Evolutionary conservation across 2,888 invertebrate species (phyloP).

Genomic region (Pterobdella sp.): DNA sequence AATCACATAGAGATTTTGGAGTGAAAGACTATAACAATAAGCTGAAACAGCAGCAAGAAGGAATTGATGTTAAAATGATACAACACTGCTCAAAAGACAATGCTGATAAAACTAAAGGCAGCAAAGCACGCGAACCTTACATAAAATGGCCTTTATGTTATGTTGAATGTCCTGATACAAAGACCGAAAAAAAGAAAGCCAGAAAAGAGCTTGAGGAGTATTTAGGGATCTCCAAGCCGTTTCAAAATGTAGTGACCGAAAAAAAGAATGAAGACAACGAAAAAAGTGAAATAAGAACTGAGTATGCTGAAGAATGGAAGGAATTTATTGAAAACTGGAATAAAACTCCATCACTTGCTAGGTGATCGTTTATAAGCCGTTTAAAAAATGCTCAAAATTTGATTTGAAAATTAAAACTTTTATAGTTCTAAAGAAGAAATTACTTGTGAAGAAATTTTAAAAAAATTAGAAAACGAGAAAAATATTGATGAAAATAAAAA

Average conservation of each 20-base stretch:
- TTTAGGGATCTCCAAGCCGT: not conserved
- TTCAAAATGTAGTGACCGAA: not conserved
- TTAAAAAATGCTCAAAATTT: not conserved
- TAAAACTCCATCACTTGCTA: not conserved
- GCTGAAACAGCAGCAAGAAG: not conserved
- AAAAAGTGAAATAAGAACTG: not conserved
- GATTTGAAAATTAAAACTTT: not conserved
- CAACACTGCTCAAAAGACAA: not conserved
- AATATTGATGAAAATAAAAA: no score
- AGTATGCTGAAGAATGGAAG: conserved; percentile 1
- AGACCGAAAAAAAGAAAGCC: not conserved
- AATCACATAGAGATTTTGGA: not conserved
- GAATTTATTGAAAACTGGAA: not conserved
- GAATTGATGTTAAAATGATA: not conserved
- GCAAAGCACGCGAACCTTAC: not conserved
- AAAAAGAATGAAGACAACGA: not conserved
- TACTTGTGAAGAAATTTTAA: no score
- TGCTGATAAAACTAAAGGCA: not conserved
- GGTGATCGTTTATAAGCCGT: not conserved
- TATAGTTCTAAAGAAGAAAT: not conserved
- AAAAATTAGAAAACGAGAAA: no score
- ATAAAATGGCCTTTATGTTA: not conserved
- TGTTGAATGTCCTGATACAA: not conserved
- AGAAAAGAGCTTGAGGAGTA: not conserved
- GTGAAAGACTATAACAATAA: not conserved